Evolutionary conservation across 2,888 invertebrate species (phyloP), one percentile per base, ranked within the genome.

Genomic region (Macaria notata): DNA sequence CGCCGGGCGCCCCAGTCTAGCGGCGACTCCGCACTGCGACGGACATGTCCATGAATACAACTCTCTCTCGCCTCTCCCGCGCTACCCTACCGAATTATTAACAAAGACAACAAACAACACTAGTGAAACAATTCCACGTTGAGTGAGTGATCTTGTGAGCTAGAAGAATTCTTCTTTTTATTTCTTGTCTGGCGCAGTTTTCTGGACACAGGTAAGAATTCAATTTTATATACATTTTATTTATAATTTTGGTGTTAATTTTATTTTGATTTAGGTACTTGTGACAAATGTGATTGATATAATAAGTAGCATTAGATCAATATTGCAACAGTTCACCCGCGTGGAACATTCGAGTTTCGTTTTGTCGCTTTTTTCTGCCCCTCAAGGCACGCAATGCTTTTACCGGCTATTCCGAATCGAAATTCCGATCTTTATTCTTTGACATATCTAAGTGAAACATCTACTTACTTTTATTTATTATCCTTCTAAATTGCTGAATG

Each of bases 21-120:
- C 76, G 76, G 75, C 81, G 74, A 76, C 84, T 79, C 85, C 84
- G 88, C 87, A 85, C 77, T 84, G 88, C 85, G 86, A 75, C 83
- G 88, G 88, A 86, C 71, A 75, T 63, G 72, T 75, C 59, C 66
- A 62, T 66, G 64, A 39, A 64, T 66, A 9, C 30, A 9, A 38
- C 5, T 30, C 7, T 66, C 61, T 70, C 67, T 65, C 60, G 66
- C 55, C 68, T 54, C 50, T 58, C 46, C 65, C 51, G 63, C 58
- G 64, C 42, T 48, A 31, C 52, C 46, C 49, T 49, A 44, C 54
- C 61, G 62, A 56, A 54, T 36, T 43, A 19, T 19, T 19, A 19
- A 19, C 59, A 47, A 9, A 31, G 5, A 46, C 52, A 7, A 56
- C 62, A 54, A 61, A 54, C 31, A n/a, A 39, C 39, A 47, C 53